phyloP scores from a whole-genome alignment of 2,113 vertebrate genomes.

The Chaetodon trifascialis region DNA sequence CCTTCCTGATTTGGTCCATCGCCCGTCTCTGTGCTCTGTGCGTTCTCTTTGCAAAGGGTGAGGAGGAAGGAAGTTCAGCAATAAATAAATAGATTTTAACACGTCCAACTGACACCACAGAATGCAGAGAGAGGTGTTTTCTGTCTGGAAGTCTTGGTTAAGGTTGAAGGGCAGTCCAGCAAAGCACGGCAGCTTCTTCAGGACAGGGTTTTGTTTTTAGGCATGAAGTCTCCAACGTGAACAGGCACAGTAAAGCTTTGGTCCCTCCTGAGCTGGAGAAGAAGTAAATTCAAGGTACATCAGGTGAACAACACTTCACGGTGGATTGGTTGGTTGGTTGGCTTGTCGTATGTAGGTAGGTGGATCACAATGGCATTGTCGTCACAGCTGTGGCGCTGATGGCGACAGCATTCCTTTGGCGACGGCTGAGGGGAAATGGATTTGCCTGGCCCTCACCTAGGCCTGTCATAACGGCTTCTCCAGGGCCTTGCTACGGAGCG shows the following conservation, averaged over 20 bases:
- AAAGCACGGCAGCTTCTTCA: conserved; percentile 42
- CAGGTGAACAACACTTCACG: conserved; percentile 60
- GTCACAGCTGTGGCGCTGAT: conserved; percentile 48
- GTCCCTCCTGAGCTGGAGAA: conserved; percentile 76
- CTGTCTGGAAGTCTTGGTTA: conserved; percentile 40
- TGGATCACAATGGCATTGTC: conserved; percentile 44
- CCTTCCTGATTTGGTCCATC: conserved; percentile 43
- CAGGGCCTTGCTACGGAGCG: conserved; percentile 90
- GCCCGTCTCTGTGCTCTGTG: conserved; percentile 32
- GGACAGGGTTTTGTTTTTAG: conserved; percentile 17
- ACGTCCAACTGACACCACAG: conserved; percentile 29
- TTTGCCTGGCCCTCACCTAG: conserved; percentile 12
- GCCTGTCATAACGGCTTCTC: conserved; percentile 96
- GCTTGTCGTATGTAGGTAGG: conserved; percentile 49
- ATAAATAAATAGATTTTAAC: conserved; percentile 75
- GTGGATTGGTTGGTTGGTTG: conserved; percentile 41
- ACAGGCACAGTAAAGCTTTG: conserved; percentile 81
- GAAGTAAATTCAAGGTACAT: conserved; percentile 57
- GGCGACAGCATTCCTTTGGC: conserved; percentile 62
- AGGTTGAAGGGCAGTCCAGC: conserved; percentile 55
- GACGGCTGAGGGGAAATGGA: conserved; percentile 31
- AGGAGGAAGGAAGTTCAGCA: conserved; percentile 45
- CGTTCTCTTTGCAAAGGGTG: conserved; percentile 39
- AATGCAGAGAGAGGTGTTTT: conserved; percentile 30
- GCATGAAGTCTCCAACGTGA: conserved; percentile 60